Evolutionary conservation across 1,140 invertebrate species (phyloP).

Genomic region (Drosophila elegans): DNA sequence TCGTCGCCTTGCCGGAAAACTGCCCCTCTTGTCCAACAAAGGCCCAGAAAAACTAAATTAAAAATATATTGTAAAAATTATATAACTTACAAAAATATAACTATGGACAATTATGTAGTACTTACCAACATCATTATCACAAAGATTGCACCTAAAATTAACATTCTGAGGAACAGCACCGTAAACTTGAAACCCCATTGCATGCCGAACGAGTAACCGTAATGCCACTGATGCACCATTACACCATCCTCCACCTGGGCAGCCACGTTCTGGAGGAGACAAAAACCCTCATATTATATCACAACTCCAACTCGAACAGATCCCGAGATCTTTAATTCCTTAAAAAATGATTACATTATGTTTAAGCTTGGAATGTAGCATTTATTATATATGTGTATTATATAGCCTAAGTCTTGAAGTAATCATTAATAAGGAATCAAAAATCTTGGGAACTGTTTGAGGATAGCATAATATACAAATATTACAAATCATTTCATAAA

Average conservation of each 20-base stretch:
- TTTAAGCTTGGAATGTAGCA: too few species aligned
- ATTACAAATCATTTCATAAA: neutral
- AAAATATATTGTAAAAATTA: neutral
- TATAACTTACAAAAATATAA: too few species aligned
- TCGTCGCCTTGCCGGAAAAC: neutral
- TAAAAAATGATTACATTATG: too few species aligned
- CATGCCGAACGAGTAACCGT: slow-evolving; percentile 50
- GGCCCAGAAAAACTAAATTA: slow-evolving; percentile 34
- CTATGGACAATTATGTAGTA: too few species aligned
- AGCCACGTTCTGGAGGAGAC: slow-evolving; percentile 51
- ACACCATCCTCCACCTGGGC: slow-evolving; percentile 62
- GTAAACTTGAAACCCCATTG: slow-evolving; percentile 57
- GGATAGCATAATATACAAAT: too few species aligned
- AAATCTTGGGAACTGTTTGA: too few species aligned
- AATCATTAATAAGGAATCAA: too few species aligned
- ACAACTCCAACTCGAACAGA: neutral
- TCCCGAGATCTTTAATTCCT: neutral
- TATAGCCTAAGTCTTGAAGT: too few species aligned
- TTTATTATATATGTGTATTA: too few species aligned
- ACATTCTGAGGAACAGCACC: slow-evolving; percentile 53
- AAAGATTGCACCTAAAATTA: slow-evolving; percentile 14
- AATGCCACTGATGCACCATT: slow-evolving; percentile 74
- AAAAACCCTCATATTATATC: neutral
- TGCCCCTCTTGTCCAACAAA: neutral
- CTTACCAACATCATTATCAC: slow-evolving; percentile 48